These are phyloP conservation scores for Luffia ferchaultella DNA, from an alignment of 2,888 invertebrate genomes.

Conservation along the genomic window DNA sequence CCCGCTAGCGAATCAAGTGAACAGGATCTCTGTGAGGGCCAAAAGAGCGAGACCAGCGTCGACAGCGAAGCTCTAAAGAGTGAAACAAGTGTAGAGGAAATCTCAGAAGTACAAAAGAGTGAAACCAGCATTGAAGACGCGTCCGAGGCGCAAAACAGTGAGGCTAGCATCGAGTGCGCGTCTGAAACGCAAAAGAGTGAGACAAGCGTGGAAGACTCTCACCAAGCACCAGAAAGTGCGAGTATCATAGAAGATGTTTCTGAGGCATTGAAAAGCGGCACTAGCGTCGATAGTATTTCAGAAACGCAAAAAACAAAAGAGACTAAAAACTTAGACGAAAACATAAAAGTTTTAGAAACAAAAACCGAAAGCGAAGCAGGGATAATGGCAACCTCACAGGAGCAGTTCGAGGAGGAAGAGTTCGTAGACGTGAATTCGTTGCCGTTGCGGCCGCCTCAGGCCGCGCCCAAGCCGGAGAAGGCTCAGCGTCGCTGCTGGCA, in stretches of 20 bases:
- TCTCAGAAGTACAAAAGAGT: neutral
- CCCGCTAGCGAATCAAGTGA: neutral
- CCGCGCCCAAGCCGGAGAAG: constrained; percentile 48
- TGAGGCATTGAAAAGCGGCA: neutral
- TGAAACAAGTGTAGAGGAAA: neutral
- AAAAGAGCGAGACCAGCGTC: neutral
- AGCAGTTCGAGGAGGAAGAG: constrained; percentile 35
- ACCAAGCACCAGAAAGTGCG: too few species aligned
- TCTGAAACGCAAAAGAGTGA: neutral
- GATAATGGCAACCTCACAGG: constrained; percentile 5
- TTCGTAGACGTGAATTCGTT: constrained; percentile 47
- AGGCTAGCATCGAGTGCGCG: neutral
- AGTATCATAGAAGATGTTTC: neutral
- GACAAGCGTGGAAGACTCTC: neutral
- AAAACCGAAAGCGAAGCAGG: neutral
- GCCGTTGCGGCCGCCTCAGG: constrained; percentile 56
- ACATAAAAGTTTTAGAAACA: too few species aligned
- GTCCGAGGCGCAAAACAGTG: neutral
- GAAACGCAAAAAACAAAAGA: neutral
- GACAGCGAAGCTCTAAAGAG: neutral
- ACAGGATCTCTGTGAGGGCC: neutral
- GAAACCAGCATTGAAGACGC: neutral
- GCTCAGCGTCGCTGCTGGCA: constrained; percentile 69
- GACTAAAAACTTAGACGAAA: neutral
- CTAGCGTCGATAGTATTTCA: neutral